Evolutionary conservation across 2,888 invertebrate genomes (phyloP).

Genomic region (Bimastos eiseni): DNA sequence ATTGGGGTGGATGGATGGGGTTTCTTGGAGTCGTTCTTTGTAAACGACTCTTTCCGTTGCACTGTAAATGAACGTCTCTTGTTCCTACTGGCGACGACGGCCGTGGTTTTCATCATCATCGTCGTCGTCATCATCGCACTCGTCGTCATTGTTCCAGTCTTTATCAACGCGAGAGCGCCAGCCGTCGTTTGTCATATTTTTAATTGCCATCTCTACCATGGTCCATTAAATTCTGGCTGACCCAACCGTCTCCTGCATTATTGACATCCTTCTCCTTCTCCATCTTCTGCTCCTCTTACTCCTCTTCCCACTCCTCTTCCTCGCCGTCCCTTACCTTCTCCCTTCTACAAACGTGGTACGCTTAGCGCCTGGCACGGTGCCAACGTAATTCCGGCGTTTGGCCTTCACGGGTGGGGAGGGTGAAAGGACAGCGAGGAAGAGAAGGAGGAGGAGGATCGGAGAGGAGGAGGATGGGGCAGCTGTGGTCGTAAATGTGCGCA

Average conservation of each 20-base stretch:
- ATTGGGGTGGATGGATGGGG: neutral
- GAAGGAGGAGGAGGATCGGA: neutral
- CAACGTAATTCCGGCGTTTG: conserved; percentile 13
- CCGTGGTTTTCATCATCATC: neutral
- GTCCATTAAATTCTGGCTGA: conserved; percentile 13
- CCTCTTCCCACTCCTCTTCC: neutral
- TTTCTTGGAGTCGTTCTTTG: neutral
- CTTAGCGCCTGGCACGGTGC: conserved; percentile 13
- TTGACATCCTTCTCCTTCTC: neutral
- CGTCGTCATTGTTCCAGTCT: neutral
- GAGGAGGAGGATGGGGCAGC: neutral
- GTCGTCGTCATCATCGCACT: neutral
- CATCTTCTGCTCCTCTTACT: neutral
- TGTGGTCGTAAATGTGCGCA: neutral
- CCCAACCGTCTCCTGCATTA: conserved; percentile 9
- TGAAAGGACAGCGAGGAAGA: neutral
- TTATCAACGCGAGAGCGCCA: neutral
- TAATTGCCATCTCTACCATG: conserved; percentile 6
- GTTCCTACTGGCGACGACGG: neutral
- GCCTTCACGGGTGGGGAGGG: neutral
- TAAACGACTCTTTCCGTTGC: neutral
- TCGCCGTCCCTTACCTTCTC: neutral
- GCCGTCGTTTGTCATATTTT: neutral
- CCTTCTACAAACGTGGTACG: neutral
- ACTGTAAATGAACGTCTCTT: conserved; percentile 13